Evolutionary conservation across 2,113 vertebrate genomes (phyloP).

Genomic region (Nymphicus hollandicus): DNA sequence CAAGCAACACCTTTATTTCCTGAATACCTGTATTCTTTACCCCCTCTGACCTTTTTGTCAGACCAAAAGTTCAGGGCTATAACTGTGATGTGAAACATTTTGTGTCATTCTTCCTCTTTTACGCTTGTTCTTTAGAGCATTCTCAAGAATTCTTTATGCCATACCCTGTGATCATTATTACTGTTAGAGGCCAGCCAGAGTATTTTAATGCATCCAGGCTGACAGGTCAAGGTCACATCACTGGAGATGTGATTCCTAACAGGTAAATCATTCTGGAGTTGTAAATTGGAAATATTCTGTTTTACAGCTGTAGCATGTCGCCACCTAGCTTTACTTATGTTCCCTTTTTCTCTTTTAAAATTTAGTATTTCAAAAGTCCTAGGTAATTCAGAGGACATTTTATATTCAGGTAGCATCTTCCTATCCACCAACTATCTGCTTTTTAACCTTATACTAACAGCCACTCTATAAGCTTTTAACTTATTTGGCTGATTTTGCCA

Average conservation of each 20-base stretch:
- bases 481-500: constrained; percentile 5
- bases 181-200: constrained; percentile 31
- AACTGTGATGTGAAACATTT: constrained; percentile 9
- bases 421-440: not conserved
- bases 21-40: constrained; percentile 31
- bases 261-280: constrained; percentile 20
- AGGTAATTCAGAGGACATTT: not conserved
- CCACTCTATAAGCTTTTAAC: not conserved
- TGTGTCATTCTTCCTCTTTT: constrained; percentile 27
- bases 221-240: constrained; percentile 9
- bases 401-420: not conserved
- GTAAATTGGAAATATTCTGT: not conserved
- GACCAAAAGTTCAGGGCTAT: constrained; percentile 1
- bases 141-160: constrained; percentile 4
- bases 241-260: not conserved
- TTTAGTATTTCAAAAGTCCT: not conserved
- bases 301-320: constrained; percentile 27
- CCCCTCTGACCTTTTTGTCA: not conserved
- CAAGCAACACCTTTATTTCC: not conserved
- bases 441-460: not conserved
- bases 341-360: not conserved
- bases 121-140: not conserved
- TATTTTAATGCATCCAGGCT: constrained; percentile 28
- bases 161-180: constrained; percentile 16
- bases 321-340: constrained; percentile 42